Percentiles rank a stretch among this genome's conserved stretches.
phyloP scores from a whole-genome alignment of 2,113 vertebrate species.

The Pseudopodoces humilis region DNA sequence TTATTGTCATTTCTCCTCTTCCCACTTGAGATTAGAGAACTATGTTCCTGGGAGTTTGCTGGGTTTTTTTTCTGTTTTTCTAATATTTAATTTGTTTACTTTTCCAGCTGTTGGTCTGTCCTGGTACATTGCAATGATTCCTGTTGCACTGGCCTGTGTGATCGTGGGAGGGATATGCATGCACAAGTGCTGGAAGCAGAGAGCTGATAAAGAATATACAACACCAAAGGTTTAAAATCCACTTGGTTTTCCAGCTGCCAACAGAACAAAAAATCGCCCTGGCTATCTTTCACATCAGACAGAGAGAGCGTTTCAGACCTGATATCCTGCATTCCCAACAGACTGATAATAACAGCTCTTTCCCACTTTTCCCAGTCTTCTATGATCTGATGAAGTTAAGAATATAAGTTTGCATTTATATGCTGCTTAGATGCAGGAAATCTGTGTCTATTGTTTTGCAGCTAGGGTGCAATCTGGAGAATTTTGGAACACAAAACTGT shows the following conservation, averaged over 20 bases:
- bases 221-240: conserved; percentile 40
- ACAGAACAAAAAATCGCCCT: background rate
- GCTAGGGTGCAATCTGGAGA: background rate
- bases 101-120: conserved; percentile 68
- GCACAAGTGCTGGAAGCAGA: conserved; percentile 58
- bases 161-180: conserved; percentile 65
- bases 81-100: conserved; percentile 28
- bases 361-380: background rate
- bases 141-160: conserved; percentile 42
- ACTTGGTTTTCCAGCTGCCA: background rate
- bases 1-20: background rate
- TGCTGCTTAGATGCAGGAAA: background rate
- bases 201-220: conserved; percentile 47
- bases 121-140: conserved; percentile 69
- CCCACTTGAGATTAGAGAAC: background rate
- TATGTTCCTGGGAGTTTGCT: background rate
- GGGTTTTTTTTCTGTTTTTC: background rate
- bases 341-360: background rate
- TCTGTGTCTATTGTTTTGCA: background rate
- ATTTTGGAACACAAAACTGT: background rate
- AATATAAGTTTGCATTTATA: background rate
- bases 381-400: background rate
- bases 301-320: background rate
- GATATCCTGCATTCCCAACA: background rate
- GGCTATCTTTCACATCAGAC: background rate